Conservation (phyloP, 2,113 vertebrate species). For the Ia io region DNA sequence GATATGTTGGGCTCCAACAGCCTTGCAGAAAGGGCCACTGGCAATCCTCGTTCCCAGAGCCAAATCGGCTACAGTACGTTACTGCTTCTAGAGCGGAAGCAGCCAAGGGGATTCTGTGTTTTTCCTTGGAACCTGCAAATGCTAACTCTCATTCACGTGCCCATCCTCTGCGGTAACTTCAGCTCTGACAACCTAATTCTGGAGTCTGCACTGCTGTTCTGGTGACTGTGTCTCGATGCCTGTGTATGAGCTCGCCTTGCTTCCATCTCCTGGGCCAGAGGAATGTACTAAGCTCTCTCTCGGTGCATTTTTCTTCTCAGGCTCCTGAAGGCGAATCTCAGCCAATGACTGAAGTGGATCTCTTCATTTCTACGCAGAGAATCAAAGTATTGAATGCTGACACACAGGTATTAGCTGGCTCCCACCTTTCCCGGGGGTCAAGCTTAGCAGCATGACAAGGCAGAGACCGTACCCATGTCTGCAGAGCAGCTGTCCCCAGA, state of each 20-base stretch:
- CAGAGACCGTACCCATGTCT: neutral
- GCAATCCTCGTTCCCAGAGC: neutral
- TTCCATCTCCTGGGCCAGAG: neutral
- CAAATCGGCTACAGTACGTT: neutral
- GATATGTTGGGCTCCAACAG: neutral
- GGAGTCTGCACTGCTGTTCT: constrained; percentile 76
- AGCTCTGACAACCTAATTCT: constrained; percentile 70
- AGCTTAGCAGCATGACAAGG: neutral
- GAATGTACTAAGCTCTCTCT: neutral
- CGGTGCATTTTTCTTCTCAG: constrained; percentile 78
- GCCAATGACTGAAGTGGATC: constrained; percentile 96
- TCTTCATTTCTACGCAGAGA: constrained; percentile 98
- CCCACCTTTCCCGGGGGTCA: neutral
- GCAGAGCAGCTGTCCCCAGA: neutral
- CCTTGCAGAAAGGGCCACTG: constrained; percentile 3
- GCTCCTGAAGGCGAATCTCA: constrained; percentile 92
- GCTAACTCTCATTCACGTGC: constrained; percentile 34
- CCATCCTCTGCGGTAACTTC: constrained; percentile 61
- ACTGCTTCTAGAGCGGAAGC: neutral
- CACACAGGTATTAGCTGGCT: constrained; percentile 89
- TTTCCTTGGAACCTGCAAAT: neutral
- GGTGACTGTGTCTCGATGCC: constrained; percentile 79
- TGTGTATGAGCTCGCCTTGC: constrained; percentile 72
- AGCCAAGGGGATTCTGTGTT: neutral
- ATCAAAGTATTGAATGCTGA: constrained; percentile 98